Conservation (phyloP, 1,140 invertebrate species). For the Zaprionus tsacasi region DNA sequence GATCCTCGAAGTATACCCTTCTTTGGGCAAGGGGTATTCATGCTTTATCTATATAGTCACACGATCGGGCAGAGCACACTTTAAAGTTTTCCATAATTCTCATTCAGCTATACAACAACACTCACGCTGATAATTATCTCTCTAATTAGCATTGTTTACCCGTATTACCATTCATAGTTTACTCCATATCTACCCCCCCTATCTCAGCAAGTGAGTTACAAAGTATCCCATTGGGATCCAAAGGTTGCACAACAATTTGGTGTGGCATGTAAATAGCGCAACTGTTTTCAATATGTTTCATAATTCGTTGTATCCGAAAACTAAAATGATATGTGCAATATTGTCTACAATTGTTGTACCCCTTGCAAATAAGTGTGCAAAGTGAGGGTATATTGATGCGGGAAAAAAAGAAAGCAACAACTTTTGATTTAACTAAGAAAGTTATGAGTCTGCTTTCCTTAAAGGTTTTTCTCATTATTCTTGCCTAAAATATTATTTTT, state of each 20-base stretch:
- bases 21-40: neutral
- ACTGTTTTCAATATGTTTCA: conserved; percentile 8
- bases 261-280: neutral
- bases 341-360: neutral
- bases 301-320: neutral
- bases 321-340: neutral
- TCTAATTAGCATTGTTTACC: neutral
- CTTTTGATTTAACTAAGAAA: too few relatives aligned
- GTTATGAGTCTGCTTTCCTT: too few relatives aligned
- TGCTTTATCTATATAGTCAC: too few relatives aligned
- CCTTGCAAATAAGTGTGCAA: neutral
- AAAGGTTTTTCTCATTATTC: too few relatives aligned
- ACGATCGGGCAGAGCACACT: neutral
- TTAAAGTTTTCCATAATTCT: too few relatives aligned
- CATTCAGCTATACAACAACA: neutral
- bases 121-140: neutral
- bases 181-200: neutral
- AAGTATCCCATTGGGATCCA: neutral
- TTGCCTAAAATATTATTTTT: too few relatives aligned
- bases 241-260: neutral
- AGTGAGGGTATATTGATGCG: neutral
- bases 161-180: neutral
- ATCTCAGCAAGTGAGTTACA: neutral
- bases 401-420: too few relatives aligned
- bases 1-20: neutral